Conservation (phyloP, 1,140 invertebrate genomes). For the Chrysomallon squamiferum region DNA sequence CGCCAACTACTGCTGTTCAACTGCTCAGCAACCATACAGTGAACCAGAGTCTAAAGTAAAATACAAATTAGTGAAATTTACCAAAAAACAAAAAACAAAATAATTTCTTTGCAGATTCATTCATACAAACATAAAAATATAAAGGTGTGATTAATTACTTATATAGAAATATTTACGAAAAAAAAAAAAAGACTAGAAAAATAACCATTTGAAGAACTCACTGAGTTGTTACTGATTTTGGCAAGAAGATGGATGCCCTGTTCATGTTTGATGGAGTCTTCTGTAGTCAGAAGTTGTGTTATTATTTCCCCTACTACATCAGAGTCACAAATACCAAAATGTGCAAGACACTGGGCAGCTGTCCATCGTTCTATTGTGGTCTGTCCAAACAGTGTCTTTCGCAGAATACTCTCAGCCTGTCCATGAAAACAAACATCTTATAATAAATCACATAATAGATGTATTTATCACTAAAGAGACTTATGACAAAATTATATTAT, state of each 20-base stretch:
- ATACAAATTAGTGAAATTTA: conserved; percentile 2
- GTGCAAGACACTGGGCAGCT: conserved; percentile 60
- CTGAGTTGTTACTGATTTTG: conserved; percentile 53
- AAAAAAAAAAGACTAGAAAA: neutral
- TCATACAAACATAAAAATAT: neutral
- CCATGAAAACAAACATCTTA: neutral
- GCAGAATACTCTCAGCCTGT: conserved; percentile 48
- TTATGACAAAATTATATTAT: no score
- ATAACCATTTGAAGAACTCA: no score
- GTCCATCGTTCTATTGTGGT: conserved; percentile 56
- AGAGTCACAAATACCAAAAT: conserved; percentile 57
- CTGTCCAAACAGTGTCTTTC: conserved; percentile 35
- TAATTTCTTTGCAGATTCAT: no score
- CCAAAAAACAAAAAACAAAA: no score
- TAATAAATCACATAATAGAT: neutral
- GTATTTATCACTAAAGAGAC: no score
- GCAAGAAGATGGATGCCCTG: conserved; percentile 51
- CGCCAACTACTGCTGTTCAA: conserved; percentile 62
- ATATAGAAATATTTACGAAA: neutral
- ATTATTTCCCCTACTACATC: conserved; percentile 59
- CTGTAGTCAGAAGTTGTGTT: conserved; percentile 49
- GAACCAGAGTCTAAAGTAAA: conserved; percentile 53
- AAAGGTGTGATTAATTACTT: neutral
- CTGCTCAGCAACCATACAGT: conserved; percentile 61
- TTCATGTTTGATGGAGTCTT: conserved; percentile 55